A percentile compares a stretch with the other conserved stretches of the same genome.
Evolutionary conservation across 2,888 invertebrate genomes (phyloP).

Genomic region (Macaria notata): DNA sequence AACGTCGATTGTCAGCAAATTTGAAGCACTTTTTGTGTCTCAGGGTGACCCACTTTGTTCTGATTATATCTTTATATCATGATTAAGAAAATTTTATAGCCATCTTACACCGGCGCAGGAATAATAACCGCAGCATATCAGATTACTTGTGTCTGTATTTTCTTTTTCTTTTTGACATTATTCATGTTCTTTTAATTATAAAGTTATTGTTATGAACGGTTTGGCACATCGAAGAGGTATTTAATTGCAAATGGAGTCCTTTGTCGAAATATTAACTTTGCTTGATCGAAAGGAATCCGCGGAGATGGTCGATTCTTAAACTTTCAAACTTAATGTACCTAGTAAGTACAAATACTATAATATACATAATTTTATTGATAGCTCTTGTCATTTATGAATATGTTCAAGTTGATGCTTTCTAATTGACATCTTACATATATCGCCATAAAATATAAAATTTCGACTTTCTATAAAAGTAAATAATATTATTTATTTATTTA

Average conservation of each 20-base stretch:
- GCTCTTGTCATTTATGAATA: too few species aligned
- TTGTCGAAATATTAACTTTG: slow-evolving; percentile 39
- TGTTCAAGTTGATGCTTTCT: too few species aligned
- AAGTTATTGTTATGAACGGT: slow-evolving; percentile 19
- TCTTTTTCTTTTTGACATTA: slow-evolving; percentile 60
- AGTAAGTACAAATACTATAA: too few species aligned
- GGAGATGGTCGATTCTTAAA: slow-evolving; percentile 38
- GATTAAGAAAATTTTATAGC: slow-evolving; percentile 72
- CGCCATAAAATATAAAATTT: too few species aligned
- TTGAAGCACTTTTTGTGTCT: slow-evolving; percentile 35
- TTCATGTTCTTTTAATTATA: slow-evolving; percentile 57
- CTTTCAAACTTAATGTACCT: slow-evolving; percentile 8
- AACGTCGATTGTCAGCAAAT: slow-evolving; percentile 50
- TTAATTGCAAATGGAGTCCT: slow-evolving; percentile 19
- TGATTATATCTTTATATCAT: slow-evolving; percentile 69
- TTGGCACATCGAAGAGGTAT: slow-evolving; percentile 43
- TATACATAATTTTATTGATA: too few species aligned
- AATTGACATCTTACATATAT: too few species aligned
- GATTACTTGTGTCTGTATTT: slow-evolving; percentile 57
- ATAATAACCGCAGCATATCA: slow-evolving; percentile 64
- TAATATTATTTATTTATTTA: too few species aligned
- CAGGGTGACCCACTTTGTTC: slow-evolving; percentile 52
- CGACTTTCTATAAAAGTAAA: too few species aligned
- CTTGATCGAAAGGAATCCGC: slow-evolving; percentile 38
- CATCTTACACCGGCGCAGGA: slow-evolving; percentile 55